These are phyloP conservation scores for Andrena marginata DNA, from an alignment of 2,888 invertebrate species.

Conservation along the genomic window DNA sequence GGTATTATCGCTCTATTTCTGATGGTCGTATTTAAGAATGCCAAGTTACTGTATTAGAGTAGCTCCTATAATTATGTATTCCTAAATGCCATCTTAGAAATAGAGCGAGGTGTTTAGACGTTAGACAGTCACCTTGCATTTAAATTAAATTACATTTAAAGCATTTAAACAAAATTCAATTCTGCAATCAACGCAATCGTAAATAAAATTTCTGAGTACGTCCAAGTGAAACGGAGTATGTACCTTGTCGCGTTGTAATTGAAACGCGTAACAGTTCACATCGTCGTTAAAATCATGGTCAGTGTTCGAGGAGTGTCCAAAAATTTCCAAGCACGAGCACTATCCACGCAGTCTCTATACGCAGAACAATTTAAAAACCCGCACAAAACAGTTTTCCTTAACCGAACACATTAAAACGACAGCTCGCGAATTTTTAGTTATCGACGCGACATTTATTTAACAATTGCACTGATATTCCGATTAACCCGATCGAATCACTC, in stretches of 20 bases:
- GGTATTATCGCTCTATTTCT: no score
- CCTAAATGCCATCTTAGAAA: no score
- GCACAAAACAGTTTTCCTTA: neutral
- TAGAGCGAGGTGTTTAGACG: no score
- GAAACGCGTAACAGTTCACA: conserved; percentile 8
- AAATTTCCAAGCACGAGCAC: neutral
- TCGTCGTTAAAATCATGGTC: neutral
- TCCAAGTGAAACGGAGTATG: no score
- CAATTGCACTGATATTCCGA: neutral
- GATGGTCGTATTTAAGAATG: no score
- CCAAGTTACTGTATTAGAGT: no score
- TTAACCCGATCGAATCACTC: neutral
- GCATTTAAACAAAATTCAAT: neutral
- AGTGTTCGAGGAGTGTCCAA: neutral
- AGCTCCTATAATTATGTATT: no score
- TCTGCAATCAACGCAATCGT: neutral
- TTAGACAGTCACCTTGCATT: no score
- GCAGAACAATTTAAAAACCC: neutral
- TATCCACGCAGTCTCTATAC: neutral
- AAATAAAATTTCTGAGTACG: neutral
- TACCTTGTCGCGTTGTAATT: neutral
- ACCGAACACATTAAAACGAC: neutral
- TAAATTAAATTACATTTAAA: no score
- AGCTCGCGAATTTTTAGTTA: neutral
- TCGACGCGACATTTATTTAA: neutral